Evolutionary conservation across 2,797 vertebrate genomes (phyloP).

Genomic region (Centropyge bicolor): DNA sequence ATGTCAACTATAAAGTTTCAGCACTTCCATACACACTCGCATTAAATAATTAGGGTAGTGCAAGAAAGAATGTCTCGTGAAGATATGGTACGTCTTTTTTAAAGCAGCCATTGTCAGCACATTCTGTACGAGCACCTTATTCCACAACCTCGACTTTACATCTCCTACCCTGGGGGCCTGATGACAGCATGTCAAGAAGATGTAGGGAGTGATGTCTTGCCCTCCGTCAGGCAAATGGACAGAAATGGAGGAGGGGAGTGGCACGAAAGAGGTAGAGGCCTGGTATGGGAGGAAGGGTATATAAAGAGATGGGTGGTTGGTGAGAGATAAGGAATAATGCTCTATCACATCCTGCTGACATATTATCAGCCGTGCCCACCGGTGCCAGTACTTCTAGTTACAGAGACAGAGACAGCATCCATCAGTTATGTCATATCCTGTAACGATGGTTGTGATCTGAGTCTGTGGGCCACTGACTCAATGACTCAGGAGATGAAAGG

Average conservation of each 20-base stretch:
- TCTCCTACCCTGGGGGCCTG: constrained; percentile 20
- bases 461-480: constrained; percentile 19
- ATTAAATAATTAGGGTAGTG: constrained; percentile 64
- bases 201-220: constrained; percentile 54
- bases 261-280: constrained; percentile 40
- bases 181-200: constrained; percentile 61
- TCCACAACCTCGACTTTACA: constrained; percentile 20
- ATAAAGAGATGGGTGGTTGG: constrained; percentile 51
- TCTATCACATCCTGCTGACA: constrained; percentile 45
- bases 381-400: constrained; percentile 36
- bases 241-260: constrained; percentile 30
- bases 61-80: constrained; percentile 32
- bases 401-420: constrained; percentile 28
- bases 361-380: constrained; percentile 35
- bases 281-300: constrained; percentile 16
- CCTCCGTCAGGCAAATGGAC: constrained; percentile 54
- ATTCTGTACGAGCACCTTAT: constrained; percentile 28
- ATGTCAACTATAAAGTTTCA: constrained; percentile 70
- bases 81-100: constrained; percentile 33
- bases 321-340: constrained; percentile 63
- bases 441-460: constrained; percentile 19
- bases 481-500: not conserved
- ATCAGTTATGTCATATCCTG: constrained; percentile 37
- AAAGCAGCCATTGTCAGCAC: constrained; percentile 43
- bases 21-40: constrained; percentile 53